Base-by-base conservation (phyloP, 2,888 invertebrate genomes). In the Cyclophora punctaria region DNA sequence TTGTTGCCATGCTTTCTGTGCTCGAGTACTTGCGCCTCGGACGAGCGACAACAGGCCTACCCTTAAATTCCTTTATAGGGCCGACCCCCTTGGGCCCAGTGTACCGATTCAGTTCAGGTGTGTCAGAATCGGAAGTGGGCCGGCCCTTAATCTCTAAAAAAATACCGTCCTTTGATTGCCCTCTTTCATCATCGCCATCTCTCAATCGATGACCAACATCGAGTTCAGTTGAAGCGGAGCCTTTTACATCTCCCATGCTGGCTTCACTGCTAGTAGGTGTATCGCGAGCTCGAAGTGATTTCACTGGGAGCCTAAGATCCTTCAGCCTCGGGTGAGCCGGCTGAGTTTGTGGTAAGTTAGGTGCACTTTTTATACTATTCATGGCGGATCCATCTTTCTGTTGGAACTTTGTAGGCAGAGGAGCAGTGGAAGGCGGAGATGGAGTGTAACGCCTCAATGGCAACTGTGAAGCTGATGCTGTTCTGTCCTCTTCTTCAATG, bases 1-100 rank as follows among this genome's bases (percentile, higher is more conserved):
- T 95, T 4, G 95, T 95, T 40, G 95, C 95, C 92, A 96, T 95
- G 76, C 95, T 95, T 80, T 96, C 96, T 37, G 95, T 95, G 68
- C 95, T 95, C 4, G 93, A 94, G 77, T 92, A 94, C 62, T 88
- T 88, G 59, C 92, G 85, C 56, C 92, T 86, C 60, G 91, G 86
- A 58, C 85, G 88, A 58, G 80, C 71, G 58, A 83, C 78, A 59
- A 80, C 72, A 59, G 90, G 90, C 78, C 92, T 89, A 62, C 91
- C 90, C 78, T 93, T 92, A 78, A 92, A 92, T 70, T 89, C 89
- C 80, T 88, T 84, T 86, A 89, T 87, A 80, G 89, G 89, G 79
- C 89, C 89, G 83, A 89, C 88, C 86, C 86, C 89, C 86, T 84
- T 89, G 70, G 82, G 88, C 83, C 81, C 89, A 71, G 82, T 75